Percentiles rank a stretch among this genome's conserved stretches.
Conservation (phyloP, 2,888 invertebrate genomes). For the Parthenolecanium corni region DNA sequence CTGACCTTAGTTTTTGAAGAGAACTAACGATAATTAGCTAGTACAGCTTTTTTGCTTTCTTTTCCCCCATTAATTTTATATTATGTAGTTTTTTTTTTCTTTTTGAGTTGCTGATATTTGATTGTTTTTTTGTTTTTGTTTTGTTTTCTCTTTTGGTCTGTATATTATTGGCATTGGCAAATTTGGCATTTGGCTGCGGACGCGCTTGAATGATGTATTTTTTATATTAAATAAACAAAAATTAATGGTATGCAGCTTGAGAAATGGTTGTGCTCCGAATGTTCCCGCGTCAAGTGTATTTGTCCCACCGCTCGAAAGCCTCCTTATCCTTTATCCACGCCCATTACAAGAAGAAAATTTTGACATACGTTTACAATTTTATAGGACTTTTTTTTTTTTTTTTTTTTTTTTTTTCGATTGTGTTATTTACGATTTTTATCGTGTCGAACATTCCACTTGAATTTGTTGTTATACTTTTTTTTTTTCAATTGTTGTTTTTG, state of each 20-base stretch:
- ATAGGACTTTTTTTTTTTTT: not conserved
- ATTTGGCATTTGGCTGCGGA: slow-evolving; percentile 22
- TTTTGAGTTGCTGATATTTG: slow-evolving; percentile 3
- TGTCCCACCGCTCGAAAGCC: slow-evolving; percentile 37
- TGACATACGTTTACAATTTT: not conserved
- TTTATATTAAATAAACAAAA: not conserved
- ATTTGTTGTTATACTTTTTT: not conserved
- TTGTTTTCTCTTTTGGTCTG: slow-evolving; percentile 11
- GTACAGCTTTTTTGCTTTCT: not conserved
- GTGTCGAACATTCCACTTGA: not conserved
- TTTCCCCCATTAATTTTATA: not conserved
- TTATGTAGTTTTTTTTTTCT: not conserved
- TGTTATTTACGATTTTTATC: not conserved
- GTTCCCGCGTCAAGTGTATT: slow-evolving; percentile 55
- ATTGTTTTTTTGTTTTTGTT: slow-evolving; percentile 4
- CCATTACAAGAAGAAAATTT: slow-evolving; percentile 21
- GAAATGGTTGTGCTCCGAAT: slow-evolving; percentile 59
- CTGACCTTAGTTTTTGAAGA: not conserved
- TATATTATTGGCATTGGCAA: slow-evolving; percentile 12
- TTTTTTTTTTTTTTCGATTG: slow-evolving; percentile 1
- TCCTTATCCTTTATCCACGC: slow-evolving; percentile 21
- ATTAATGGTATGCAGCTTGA: slow-evolving; percentile 47
- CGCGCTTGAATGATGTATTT: slow-evolving; percentile 20
- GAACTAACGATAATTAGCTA: not conserved
- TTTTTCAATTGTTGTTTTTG: not conserved